phyloP scores from a whole-genome alignment of 2,113 vertebrate species.

The Pseudonaja textilis region DNA sequence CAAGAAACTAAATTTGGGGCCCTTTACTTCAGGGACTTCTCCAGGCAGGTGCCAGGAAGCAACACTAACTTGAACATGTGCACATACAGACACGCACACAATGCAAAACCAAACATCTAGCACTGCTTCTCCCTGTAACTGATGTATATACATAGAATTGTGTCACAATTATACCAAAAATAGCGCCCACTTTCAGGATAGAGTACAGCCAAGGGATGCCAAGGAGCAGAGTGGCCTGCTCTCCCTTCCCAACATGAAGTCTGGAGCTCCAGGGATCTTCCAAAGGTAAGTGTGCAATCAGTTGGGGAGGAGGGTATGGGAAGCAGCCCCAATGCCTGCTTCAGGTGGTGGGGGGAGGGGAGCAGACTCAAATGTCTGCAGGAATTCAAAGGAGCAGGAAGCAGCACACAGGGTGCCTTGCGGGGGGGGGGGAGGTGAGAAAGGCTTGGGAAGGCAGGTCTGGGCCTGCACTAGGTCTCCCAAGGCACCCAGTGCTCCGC shows the following conservation, averaged over 20 bases:
- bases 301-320: neutral
- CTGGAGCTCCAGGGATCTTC: neutral
- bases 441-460: neutral
- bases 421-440: neutral
- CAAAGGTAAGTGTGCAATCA: neutral
- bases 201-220: neutral
- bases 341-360: no score
- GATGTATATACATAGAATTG: neutral
- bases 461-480: neutral
- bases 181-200: neutral
- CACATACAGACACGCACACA: neutral
- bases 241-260: neutral
- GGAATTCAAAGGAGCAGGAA: neutral
- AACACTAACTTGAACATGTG: neutral
- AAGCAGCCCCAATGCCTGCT: neutral
- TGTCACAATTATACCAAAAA: neutral
- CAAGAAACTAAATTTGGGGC: neutral
- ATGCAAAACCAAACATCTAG: neutral
- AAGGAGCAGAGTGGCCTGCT: neutral
- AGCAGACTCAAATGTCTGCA: neutral
- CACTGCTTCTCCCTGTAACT: neutral
- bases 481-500: neutral
- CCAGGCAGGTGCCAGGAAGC: neutral
- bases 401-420: neutral
- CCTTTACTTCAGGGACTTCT: neutral